A percentile compares a stretch with the other conserved stretches of the same genome.
These are phyloP conservation scores for Anguilla rostrata DNA, from an alignment of 2,113 vertebrate genomes.

Conservation along the genomic window DNA sequence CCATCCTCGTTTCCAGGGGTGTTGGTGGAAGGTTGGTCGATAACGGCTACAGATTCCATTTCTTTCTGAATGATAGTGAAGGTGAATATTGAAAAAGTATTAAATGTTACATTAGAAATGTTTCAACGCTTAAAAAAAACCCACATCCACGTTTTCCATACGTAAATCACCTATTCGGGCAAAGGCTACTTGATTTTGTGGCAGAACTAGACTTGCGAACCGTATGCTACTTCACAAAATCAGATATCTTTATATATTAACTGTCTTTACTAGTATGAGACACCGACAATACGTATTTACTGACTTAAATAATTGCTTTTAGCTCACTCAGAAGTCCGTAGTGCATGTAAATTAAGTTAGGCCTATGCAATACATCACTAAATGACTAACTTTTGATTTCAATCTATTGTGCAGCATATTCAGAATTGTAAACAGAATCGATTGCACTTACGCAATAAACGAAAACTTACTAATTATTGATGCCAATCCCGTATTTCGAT, in stretches of 20 bases:
- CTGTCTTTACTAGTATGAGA: background rate
- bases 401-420: background rate
- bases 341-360: background rate
- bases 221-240: background rate
- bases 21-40: background rate
- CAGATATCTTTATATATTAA: background rate
- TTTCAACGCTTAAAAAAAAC: too few species aligned
- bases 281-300: background rate
- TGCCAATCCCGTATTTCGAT: background rate
- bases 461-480: background rate
- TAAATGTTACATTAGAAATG: too few species aligned
- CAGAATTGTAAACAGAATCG: background rate
- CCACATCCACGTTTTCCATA: too few species aligned
- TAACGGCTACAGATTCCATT: background rate
- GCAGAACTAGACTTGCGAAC: too few species aligned
- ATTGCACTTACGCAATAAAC: background rate
- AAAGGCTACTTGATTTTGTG: background rate
- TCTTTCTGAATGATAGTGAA: background rate
- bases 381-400: background rate
- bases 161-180: background rate
- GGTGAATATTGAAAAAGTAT: too few species aligned
- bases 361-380: background rate
- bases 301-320: background rate
- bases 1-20: constrained; percentile 25
- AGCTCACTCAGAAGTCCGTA: background rate